phyloP scores from a whole-genome alignment of 2,888 invertebrate genomes.

The Caenorhabditis drosophilae region DNA sequence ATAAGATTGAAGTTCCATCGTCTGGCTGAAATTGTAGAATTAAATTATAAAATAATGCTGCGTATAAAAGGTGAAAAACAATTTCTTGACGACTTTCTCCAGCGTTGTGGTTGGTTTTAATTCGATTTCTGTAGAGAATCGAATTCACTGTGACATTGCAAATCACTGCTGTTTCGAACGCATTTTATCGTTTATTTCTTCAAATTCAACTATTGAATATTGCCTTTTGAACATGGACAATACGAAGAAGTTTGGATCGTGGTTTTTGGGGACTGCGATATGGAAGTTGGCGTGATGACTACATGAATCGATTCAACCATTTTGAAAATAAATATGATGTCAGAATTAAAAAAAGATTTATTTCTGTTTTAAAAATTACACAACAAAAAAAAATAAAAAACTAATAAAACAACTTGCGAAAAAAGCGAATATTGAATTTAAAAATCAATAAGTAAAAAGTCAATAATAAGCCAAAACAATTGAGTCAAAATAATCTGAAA shows the following conservation, averaged over 20 bases:
- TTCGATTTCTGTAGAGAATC: slow-evolving; percentile 12
- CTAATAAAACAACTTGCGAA: too few relatives aligned
- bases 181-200: slow-evolving; percentile 3
- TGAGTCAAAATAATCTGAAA: too few relatives aligned
- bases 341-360: too few relatives aligned
- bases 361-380: too few relatives aligned
- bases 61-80: too few relatives aligned
- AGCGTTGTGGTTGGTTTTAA: slow-evolving; percentile 9
- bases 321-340: too few relatives aligned
- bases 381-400: too few relatives aligned
- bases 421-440: too few relatives aligned
- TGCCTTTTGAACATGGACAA: slow-evolving; percentile 19
- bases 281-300: slow-evolving; percentile 1
- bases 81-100: slow-evolving; percentile 5
- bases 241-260: slow-evolving; percentile 10
- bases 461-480: too few relatives aligned
- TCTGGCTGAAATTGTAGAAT: slow-evolving; percentile 12
- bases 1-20: slow-evolving; percentile 10
- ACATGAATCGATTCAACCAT: too few relatives aligned
- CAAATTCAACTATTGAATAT: slow-evolving; percentile 17
- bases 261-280: not conserved
- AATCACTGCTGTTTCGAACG: slow-evolving; percentile 7
- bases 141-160: slow-evolving; percentile 14
- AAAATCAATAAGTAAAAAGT: too few relatives aligned
- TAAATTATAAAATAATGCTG: slow-evolving; percentile 9